Percentiles rank a stretch among this genome's conserved stretches.
Conservation (phyloP, 1,140 invertebrate species). For the Lasioglossum albipes region DNA sequence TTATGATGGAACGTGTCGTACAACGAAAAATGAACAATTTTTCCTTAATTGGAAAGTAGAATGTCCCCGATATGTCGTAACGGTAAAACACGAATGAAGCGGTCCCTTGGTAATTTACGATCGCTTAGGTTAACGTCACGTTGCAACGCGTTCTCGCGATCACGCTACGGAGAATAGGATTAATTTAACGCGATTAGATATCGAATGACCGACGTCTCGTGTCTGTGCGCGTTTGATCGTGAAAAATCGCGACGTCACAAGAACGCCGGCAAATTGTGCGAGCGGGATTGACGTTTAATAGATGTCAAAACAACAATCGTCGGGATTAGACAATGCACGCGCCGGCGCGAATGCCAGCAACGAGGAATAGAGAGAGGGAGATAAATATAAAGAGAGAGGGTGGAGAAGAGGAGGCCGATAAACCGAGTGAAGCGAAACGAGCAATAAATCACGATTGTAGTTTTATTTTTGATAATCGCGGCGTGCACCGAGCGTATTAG, state of each 20-base stretch:
- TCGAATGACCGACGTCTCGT: slow-evolving; percentile 21
- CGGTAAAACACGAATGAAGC: neutral
- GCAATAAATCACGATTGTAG: slow-evolving; percentile 25
- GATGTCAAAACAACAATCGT: slow-evolving; percentile 37
- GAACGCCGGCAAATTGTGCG: slow-evolving; percentile 30
- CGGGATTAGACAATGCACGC: slow-evolving; percentile 10
- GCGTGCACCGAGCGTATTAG: neutral
- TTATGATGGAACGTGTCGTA: no score
- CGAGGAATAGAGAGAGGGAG: neutral
- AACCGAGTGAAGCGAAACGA: slow-evolving; percentile 19
- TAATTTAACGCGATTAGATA: slow-evolving; percentile 32
- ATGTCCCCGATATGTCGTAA: neutral
- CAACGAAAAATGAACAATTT: no score
- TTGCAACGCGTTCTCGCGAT: neutral
- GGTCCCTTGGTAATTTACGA: neutral
- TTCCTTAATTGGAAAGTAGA: neutral
- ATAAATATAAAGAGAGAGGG: no score
- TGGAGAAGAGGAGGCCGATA: slow-evolving; percentile 2
- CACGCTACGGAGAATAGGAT: slow-evolving; percentile 18
- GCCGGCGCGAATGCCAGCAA: neutral
- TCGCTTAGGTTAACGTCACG: neutral
- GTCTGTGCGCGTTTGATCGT: neutral
- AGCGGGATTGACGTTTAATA: slow-evolving; percentile 36
- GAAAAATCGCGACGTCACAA: slow-evolving; percentile 8
- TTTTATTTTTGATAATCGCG: neutral